phyloP scores from a whole-genome alignment of 2,888 invertebrate genomes.

The Tenthredo notha region DNA sequence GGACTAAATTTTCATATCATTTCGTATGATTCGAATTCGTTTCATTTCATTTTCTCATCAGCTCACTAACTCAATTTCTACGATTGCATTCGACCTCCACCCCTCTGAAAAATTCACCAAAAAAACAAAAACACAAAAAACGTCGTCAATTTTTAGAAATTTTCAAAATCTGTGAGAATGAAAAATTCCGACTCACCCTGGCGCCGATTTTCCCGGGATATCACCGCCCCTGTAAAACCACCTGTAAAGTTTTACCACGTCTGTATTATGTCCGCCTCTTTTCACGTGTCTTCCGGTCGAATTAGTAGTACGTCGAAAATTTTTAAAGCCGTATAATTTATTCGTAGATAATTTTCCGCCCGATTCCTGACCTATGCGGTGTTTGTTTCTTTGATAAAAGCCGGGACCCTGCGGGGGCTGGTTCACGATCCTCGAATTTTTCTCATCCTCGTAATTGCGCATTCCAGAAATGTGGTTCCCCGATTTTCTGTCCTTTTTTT shows the following conservation, averaged over 20 bases:
- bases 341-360: not conserved
- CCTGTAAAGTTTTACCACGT: slow-evolving; percentile 58
- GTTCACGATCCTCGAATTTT: not conserved
- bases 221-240: slow-evolving; percentile 60
- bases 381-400: not conserved
- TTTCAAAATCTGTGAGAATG: not conserved
- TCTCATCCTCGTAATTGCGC: not conserved
- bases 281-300: slow-evolving; percentile 37
- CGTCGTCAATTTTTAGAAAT: not conserved
- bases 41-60: too few species aligned
- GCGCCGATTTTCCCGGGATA: not conserved
- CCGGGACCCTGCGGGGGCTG: not conserved
- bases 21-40: not conserved
- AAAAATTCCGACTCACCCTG: not conserved
- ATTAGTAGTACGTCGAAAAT: not conserved
- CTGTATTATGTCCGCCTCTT: slow-evolving; percentile 58
- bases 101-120: not conserved
- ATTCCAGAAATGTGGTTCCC: not conserved
- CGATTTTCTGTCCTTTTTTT: not conserved
- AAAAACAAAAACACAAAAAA: too few species aligned
- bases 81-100: not conserved
- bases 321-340: not conserved
- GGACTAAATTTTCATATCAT: not conserved
- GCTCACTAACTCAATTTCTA: not conserved
- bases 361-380: not conserved